Conservation (phyloP, 2,113 vertebrate genomes). For the Microtus ochrogaster region DNA sequence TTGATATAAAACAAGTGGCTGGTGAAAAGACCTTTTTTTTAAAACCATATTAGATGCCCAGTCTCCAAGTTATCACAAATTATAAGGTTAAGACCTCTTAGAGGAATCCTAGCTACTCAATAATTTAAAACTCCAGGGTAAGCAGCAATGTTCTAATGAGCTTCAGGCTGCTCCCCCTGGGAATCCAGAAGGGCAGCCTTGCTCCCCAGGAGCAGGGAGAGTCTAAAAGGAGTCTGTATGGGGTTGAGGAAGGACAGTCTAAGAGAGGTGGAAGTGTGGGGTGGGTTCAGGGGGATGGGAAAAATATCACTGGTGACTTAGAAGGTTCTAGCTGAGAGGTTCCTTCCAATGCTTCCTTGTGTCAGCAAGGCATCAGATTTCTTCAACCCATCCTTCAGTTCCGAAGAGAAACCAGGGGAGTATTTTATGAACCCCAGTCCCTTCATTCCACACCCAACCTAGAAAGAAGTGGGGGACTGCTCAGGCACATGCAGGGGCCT, state of each 20-base stretch:
- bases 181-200: conserved; percentile 76
- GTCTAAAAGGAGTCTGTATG: background rate
- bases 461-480: background rate
- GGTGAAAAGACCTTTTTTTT: conserved; percentile 77
- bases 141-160: conserved; percentile 85
- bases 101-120: conserved; percentile 87
- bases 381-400: background rate
- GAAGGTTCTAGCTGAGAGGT: conserved; percentile 51
- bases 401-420: conserved; percentile 28
- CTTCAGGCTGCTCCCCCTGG: conserved; percentile 84
- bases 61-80: conserved; percentile 87
- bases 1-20: conserved; percentile 77
- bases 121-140: conserved; percentile 89
- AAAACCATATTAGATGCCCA: conserved; percentile 78
- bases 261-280: background rate
- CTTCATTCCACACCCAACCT: background rate
- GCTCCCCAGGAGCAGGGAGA: conserved; percentile 70
- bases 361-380: background rate
- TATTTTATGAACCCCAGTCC: background rate
- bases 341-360: conserved; percentile 37
- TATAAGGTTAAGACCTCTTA: conserved; percentile 89
- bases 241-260: background rate
- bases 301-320: background rate
- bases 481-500: background rate
- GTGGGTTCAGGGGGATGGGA: background rate